Evolutionary conservation across 1,140 invertebrate species (phyloP).

Genomic region (Neodiprion lecontei): DNA sequence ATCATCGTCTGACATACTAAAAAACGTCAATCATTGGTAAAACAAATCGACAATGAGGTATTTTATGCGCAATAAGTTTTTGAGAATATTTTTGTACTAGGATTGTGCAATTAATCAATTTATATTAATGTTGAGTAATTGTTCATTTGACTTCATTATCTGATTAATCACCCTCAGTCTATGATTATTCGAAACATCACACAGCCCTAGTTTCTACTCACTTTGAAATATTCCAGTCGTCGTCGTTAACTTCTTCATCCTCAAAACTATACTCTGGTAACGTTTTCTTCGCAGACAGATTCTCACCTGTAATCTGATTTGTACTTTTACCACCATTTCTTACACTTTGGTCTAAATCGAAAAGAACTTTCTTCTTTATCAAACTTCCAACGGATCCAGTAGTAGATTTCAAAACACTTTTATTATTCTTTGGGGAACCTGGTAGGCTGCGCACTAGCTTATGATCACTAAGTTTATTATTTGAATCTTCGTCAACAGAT

Average conservation of each 20-base stretch:
- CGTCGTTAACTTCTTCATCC: slow-evolving; percentile 53
- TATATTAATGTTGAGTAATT: too few species aligned
- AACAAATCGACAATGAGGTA: too few species aligned
- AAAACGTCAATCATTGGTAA: neutral
- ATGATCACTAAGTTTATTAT: slow-evolving; percentile 41
- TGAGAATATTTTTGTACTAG: neutral
- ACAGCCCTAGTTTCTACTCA: slow-evolving; percentile 35
- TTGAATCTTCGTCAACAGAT: slow-evolving; percentile 20
- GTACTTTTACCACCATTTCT: slow-evolving; percentile 59
- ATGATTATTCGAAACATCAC: too few species aligned
- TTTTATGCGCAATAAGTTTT: neutral
- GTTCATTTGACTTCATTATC: too few species aligned
- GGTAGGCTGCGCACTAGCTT: slow-evolving; percentile 43
- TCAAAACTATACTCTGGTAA: slow-evolving; percentile 39
- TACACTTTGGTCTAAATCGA: slow-evolving; percentile 65
- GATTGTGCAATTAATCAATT: too few species aligned
- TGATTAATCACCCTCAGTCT: too few species aligned
- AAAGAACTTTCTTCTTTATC: slow-evolving; percentile 68
- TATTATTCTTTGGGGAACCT: slow-evolving; percentile 48
- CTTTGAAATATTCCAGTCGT: slow-evolving; percentile 64
- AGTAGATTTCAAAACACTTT: slow-evolving; percentile 66
- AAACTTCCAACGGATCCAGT: slow-evolving; percentile 58
- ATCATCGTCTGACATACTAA: slow-evolving; percentile 39
- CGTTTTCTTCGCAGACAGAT: slow-evolving; percentile 51
- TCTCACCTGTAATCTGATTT: slow-evolving; percentile 47